These are phyloP conservation scores for Vollenhovia emeryi DNA, from an alignment of 1,140 invertebrate species.

Conservation along the genomic window DNA sequence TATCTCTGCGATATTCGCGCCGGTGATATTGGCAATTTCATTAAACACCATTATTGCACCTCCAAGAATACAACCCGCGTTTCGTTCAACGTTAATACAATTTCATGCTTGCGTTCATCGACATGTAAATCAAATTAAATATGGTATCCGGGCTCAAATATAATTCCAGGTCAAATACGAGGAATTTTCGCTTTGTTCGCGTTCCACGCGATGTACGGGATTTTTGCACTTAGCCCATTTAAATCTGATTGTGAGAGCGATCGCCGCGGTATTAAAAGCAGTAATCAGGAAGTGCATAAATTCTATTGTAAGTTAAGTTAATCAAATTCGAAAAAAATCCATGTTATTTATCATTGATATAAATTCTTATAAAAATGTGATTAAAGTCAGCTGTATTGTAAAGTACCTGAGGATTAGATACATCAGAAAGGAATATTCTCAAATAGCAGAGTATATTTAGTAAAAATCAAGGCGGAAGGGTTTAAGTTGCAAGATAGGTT, in stretches of 20 bases:
- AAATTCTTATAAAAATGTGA: too few species aligned
- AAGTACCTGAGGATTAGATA: neutral
- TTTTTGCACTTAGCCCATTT: neutral
- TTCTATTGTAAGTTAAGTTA: neutral
- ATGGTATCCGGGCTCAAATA: neutral
- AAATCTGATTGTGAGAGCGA: neutral
- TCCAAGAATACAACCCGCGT: neutral
- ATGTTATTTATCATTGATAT: neutral
- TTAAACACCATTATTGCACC: neutral
- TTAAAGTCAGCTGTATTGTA: neutral
- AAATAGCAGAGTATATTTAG: neutral
- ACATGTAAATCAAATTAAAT: constrained; percentile 21
- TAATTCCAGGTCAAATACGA: constrained; percentile 2
- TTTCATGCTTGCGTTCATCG: neutral
- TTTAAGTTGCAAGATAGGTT: too few species aligned
- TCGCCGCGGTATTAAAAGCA: neutral
- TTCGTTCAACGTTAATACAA: neutral
- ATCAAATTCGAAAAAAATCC: too few species aligned
- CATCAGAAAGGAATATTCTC: neutral
- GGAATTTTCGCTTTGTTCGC: neutral
- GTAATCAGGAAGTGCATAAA: neutral
- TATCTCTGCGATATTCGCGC: neutral
- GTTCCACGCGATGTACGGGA: neutral
- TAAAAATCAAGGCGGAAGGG: neutral
- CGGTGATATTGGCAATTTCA: neutral